phyloP scores from a whole-genome alignment of 2,888 invertebrate genomes.

The Drosophila rellima region DNA sequence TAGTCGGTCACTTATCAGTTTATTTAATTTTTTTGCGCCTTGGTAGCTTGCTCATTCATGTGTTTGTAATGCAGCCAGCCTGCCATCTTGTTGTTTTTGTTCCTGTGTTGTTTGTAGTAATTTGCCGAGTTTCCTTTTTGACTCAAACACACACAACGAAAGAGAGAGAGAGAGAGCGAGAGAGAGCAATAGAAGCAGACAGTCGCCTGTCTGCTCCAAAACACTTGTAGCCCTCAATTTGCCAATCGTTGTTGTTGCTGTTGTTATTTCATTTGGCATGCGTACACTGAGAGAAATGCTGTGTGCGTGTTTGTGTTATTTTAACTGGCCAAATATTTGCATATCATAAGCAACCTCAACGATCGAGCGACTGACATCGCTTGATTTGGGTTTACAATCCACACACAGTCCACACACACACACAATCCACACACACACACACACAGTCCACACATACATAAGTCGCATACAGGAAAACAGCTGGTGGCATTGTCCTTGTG shows the following conservation, averaged over 20 bases:
- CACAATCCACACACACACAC: conserved; percentile 2
- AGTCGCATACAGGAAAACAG: conserved; percentile 66
- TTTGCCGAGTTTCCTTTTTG: conserved; percentile 74
- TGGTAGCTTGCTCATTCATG: conserved; percentile 63
- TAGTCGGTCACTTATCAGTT: conserved; percentile 19
- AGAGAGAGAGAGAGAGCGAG: background rate
- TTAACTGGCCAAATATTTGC: conserved; percentile 67
- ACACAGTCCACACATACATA: background rate
- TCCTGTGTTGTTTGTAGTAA: conserved; percentile 64
- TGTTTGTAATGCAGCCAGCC: conserved; percentile 60
- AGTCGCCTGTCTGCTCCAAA: conserved; percentile 52
- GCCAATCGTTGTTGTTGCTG: conserved; percentile 32
- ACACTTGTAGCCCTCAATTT: conserved; percentile 70
- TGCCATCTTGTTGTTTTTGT: conserved; percentile 30
- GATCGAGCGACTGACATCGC: conserved; percentile 14
- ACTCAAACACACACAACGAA: conserved; percentile 30
- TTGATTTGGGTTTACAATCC: background rate
- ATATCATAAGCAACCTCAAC: conserved; percentile 61
- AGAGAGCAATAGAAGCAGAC: conserved; percentile 29
- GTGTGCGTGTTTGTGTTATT: conserved; percentile 29
- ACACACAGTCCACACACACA: conserved; percentile 11
- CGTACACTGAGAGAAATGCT: conserved; percentile 46
- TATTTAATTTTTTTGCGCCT: conserved; percentile 20
- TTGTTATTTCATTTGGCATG: conserved; percentile 39
- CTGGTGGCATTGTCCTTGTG: conserved; percentile 57